Percentiles rank a stretch among this genome's conserved stretches.
Conservation (phyloP, 2,797 vertebrate genomes). For the Heteromormyrus szaboi region DNA sequence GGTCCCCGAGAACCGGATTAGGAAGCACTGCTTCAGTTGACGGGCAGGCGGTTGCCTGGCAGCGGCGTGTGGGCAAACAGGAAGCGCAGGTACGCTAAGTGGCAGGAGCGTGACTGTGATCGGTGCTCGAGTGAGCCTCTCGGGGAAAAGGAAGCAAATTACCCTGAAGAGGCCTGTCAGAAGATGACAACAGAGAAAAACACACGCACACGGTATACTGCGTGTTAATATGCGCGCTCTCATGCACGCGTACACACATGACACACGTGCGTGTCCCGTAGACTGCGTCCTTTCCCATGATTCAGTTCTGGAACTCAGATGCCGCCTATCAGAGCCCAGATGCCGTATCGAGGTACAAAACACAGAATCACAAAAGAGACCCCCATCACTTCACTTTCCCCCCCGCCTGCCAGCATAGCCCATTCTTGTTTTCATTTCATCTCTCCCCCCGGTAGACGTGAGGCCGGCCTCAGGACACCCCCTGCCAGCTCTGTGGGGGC, state of each 20-base stretch:
- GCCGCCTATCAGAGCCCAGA: background rate
- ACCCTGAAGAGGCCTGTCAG: background rate
- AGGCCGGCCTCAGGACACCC: background rate
- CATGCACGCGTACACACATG: background rate
- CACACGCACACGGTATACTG: background rate
- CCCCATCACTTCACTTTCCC: background rate
- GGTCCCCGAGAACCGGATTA: background rate
- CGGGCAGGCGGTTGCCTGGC: background rate
- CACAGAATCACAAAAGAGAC: background rate
- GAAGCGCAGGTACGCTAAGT: background rate
- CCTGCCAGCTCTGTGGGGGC: background rate
- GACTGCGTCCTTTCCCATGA: background rate
- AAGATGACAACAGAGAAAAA: background rate
- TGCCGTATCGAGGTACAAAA: background rate
- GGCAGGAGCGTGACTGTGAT: background rate
- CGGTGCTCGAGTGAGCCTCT: background rate
- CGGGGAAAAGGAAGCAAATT: background rate
- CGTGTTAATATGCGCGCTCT: background rate
- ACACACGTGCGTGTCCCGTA: background rate
- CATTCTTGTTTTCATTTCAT: slow-evolving; percentile 4
- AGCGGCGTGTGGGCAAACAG: background rate
- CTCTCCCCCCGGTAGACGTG: background rate
- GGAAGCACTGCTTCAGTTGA: background rate
- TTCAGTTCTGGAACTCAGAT: background rate
- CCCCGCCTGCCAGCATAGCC: background rate